These are phyloP conservation scores for Echeneis naucrates DNA, from an alignment of 2,797 vertebrate genomes.

Conservation along the genomic window DNA sequence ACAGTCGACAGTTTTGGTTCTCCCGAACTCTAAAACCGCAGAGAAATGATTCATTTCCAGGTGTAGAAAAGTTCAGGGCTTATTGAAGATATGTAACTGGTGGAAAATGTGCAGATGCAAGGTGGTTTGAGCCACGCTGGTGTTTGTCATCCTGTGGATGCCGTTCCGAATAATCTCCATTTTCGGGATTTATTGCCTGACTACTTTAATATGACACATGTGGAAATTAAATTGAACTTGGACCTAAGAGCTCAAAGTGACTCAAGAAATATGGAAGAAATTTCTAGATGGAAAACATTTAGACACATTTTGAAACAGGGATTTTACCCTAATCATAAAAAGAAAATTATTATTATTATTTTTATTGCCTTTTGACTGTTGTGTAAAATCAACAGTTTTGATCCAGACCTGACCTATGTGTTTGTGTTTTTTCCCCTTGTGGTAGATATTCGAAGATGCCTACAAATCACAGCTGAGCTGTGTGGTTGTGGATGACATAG, in stretches of 20 bases:
- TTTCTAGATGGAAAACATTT: neutral
- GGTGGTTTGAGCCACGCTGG: neutral
- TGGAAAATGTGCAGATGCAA: neutral
- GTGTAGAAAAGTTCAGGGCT: neutral
- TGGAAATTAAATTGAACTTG: neutral
- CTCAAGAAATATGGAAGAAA: neutral
- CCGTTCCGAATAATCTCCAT: neutral
- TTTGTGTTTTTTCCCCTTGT: conserved; percentile 30
- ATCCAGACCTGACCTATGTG: neutral
- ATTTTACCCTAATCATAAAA: neutral
- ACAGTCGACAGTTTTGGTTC: neutral
- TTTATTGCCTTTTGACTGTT: neutral
- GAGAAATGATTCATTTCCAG: neutral
- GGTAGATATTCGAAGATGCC: conserved; percentile 95
- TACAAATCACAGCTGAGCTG: conserved; percentile 99
- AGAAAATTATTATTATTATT: neutral
- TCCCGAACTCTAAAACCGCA: neutral
- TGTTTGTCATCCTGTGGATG: neutral
- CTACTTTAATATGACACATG: neutral
- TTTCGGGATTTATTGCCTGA: neutral
- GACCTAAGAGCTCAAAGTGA: neutral
- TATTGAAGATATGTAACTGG: neutral
- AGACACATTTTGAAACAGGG: neutral
- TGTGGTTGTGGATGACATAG: conserved; percentile 96
- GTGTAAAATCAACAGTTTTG: neutral